Evolutionary conservation across 2,888 invertebrate genomes (phyloP), one percentile per base, ranked within the genome.

Genomic region (Sturmia bella): DNA sequence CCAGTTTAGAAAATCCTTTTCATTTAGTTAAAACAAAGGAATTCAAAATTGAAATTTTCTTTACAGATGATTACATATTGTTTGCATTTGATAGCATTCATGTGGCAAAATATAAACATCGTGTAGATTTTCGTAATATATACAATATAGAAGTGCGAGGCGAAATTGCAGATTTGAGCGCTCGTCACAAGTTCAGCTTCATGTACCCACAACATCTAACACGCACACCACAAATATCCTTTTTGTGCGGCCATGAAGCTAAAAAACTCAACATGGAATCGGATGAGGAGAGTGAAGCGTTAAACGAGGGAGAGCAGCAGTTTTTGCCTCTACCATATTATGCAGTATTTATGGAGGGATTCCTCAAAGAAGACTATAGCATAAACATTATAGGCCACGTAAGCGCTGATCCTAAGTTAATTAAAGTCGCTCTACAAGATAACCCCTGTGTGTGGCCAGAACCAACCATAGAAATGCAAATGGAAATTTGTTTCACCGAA

Each of bases 61-160:
- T 94, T 0, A 93, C 93, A 13, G 92, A 93, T 41, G 90, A 91
- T n/a, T 92, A 93, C 77, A 93, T 93, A 50, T 87, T 93, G 87
- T 93, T 95, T 85, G 93, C 95, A 0, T 91, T 95, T 2, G 94
- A 96, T 87, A 95, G 95, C 0, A 92, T 92, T 81, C 95, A 95
- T 87, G 94, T 94, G 87, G 95, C 95, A 86, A 92, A 92, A 17
- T 96, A 92, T 88, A 86, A 89, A 0, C 95, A 95, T 87, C 92
- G 93, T n/a, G n/a, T n/a, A n/a, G n/a, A n/a, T n/a, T n/a, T n/a
- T n/a, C n/a, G n/a, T n/a, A n/a, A n/a, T n/a, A n/a, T 94, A 7
- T 92, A 92, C 15, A 87, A 92, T 2, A 88, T 95, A 61, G 93
- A 94, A 85, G 92, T 95, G 3, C 89, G 92, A 13, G 93, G 95